Evolutionary conservation across 2,113 vertebrate species (phyloP), one percentile per base, ranked within the genome.

Genomic region (Actenoides hombroni): DNA sequence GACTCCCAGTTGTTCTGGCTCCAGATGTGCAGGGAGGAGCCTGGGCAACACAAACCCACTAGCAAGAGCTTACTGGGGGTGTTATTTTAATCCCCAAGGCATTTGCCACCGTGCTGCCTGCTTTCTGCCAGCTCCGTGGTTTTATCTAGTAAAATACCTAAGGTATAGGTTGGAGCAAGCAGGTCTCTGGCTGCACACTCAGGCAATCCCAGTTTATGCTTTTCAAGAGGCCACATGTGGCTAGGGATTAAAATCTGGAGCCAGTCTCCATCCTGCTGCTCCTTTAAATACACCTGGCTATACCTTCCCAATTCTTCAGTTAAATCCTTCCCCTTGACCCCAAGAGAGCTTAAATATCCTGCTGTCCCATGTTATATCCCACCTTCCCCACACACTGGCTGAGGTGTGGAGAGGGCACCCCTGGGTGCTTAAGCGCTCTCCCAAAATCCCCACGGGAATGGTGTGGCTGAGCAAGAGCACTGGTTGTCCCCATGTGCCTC

Each of bases 1-100:
- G 81, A 53, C 59, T 94, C 88, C 79, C 95, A 97, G 94, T 83
- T 83, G 49, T 95, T 97, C 88, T 73, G 76, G 53, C 82, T 86
- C 46, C 54, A 87, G 74, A 37, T 73, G 83, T 73, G 82, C 70
- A 53, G 84, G 31, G 79, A 96, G 94, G 40, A 69, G 89, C 90
- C 63, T 24, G 15, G 14, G 44, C 57, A 80, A 21, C 14, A 46
- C 74, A 87, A 80, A 89, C 49, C 35, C 51, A 12, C 57, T 25
- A 49, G 64, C 19, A 17, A 82, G 44, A 60, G 18, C 11, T 76
- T 92, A 65, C 74, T 40, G 80, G 71, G 74, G 44, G 69, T 64
- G 59, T 67, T 94, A 83, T 59, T 96, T 93, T 31, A 33, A 83
- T 94, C 71, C 60, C n/a, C 24, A 46, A 86, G 83, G 60, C 60